Conservation (phyloP, 2,888 invertebrate genomes). For the Pherbina coryleti region DNA sequence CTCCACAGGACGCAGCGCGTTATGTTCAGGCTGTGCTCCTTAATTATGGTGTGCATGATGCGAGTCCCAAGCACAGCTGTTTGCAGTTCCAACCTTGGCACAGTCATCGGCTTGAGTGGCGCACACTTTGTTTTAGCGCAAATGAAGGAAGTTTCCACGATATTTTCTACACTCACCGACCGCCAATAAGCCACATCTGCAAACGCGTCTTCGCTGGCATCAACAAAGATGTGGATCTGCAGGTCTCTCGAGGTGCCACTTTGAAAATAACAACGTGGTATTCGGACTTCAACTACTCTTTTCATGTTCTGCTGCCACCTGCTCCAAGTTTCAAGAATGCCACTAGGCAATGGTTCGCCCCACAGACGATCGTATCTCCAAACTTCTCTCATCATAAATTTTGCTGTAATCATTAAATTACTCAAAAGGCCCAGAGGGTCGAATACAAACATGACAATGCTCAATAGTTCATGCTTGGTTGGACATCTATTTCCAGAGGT, state of each 20-base stretch:
- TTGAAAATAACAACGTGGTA: too few relatives aligned
- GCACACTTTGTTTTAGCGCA: too few relatives aligned
- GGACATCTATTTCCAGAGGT: conserved; percentile 21
- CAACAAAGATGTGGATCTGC: too few relatives aligned
- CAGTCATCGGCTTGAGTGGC: conserved; percentile 41
- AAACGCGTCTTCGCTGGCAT: conserved; percentile 43
- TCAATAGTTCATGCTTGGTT: conserved; percentile 21
- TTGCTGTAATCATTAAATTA: conserved; percentile 24
- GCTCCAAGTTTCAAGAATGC: too few relatives aligned
- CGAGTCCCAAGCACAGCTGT: too few relatives aligned
- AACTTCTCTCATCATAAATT: conserved; percentile 36
- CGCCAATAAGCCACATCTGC: conserved; percentile 47
- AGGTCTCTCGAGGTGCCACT: too few relatives aligned
- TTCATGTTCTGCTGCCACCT: too few relatives aligned
- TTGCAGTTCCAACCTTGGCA: conserved; percentile 39
- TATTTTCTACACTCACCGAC: conserved; percentile 16
- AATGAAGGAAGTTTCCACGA: conserved; percentile 40
- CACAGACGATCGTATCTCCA: conserved; percentile 31
- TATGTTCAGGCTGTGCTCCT: too few relatives aligned
- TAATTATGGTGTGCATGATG: too few relatives aligned
- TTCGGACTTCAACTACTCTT: too few relatives aligned
- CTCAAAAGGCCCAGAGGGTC: conserved; percentile 34
- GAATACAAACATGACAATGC: conserved; percentile 36
- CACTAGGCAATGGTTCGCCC: conserved; percentile 37
- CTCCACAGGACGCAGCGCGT: conserved; percentile 8